Evolutionary conservation across 2,888 invertebrate genomes (phyloP).

Genomic region (Podabrus alpinus): DNA sequence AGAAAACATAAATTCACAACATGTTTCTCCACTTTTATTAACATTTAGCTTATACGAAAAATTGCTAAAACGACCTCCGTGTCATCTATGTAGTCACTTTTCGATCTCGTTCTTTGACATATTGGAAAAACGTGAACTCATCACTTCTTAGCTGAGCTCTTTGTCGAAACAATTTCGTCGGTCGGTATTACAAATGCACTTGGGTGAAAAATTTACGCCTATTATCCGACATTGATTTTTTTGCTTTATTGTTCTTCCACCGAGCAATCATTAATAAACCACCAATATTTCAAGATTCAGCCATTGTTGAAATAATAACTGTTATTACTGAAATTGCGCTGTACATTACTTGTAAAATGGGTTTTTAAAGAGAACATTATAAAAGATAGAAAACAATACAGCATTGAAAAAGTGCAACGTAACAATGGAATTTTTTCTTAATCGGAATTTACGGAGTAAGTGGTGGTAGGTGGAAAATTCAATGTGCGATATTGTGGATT

Average conservation of each 20-base stretch:
- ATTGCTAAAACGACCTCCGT: constrained; percentile 19
- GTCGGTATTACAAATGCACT: constrained; percentile 25
- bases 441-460: background rate
- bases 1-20: constrained; percentile 17
- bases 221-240: constrained; percentile 21
- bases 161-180: constrained; percentile 21
- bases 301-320: constrained; percentile 9
- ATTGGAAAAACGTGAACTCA: constrained; percentile 27
- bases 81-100: constrained; percentile 22
- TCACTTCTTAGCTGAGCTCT: constrained; percentile 12
- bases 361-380: background rate
- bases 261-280: constrained; percentile 7
- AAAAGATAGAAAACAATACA: background rate
- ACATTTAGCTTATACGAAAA: constrained; percentile 22
- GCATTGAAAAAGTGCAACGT: background rate
- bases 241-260: constrained; percentile 12
- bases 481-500: background rate
- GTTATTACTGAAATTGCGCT: constrained; percentile 2
- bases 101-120: constrained; percentile 27
- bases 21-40: constrained; percentile 18
- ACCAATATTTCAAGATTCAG: background rate
- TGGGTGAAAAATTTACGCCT: constrained; percentile 19
- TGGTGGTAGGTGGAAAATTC: background rate
- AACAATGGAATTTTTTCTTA: background rate
- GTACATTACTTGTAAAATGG: background rate